phyloP scores from a whole-genome alignment of 92 coral and sea anemone species.

The Palythoa grandiflora region DNA sequence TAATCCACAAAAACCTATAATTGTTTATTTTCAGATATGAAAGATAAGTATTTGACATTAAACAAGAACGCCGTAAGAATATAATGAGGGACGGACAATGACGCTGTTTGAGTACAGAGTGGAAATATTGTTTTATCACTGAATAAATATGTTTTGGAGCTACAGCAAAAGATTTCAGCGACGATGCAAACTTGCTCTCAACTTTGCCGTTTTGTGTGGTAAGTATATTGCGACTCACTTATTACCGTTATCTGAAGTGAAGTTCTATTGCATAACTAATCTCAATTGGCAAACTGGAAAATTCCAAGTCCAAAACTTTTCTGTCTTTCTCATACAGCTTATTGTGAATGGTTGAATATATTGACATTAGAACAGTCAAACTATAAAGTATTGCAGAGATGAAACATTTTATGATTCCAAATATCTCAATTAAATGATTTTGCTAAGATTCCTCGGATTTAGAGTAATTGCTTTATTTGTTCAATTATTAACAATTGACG shows the following conservation, averaged over 20 bases:
- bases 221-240: background rate
- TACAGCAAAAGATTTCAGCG: constrained; percentile 17
- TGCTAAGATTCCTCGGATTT: background rate
- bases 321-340: no score
- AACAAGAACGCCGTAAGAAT: background rate
- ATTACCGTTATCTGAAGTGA: background rate
- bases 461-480: background rate
- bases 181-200: constrained; percentile 12
- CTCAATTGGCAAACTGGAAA: background rate
- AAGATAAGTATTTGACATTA: background rate
- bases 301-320: background rate
- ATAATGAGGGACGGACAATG: background rate
- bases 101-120: background rate
- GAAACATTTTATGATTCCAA: background rate
- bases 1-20: background rate
- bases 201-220: constrained; percentile 25
- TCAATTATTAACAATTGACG: background rate
- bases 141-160: constrained; percentile 34
- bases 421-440: background rate
- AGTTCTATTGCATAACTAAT: background rate
- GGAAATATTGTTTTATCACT: background rate
- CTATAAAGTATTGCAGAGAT: background rate
- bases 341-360: background rate
- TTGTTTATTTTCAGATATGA: constrained; percentile 11
- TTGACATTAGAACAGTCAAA: background rate